phyloP scores from a whole-genome alignment of 2,888 invertebrate species.

The Chymomyza amoena region DNA sequence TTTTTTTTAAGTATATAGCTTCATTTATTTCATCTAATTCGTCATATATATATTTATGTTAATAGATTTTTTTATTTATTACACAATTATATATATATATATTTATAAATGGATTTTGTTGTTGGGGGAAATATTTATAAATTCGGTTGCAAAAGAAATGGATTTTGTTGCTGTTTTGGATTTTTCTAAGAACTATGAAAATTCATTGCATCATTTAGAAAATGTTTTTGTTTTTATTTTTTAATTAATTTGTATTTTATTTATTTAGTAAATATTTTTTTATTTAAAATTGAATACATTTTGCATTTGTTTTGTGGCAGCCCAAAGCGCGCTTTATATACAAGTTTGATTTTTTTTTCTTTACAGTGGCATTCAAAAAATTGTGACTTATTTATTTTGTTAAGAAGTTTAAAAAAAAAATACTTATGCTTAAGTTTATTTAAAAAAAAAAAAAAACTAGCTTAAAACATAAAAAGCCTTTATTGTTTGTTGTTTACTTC shows the following conservation, averaged over 20 bases:
- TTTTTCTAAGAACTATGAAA: background rate
- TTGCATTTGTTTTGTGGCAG: conserved; percentile 1
- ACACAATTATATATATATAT: background rate
- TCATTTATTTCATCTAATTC: conserved; percentile 7
- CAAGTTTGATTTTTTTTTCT: background rate
- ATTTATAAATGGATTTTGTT: background rate
- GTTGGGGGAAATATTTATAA: background rate
- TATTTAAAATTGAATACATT: conserved; percentile 13
- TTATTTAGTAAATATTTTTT: background rate
- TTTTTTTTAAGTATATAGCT: conserved; percentile 2
- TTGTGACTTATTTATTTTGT: background rate
- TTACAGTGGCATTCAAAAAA: conserved; percentile 12
- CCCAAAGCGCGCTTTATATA: conserved; percentile 16
- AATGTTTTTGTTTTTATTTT: conserved; percentile 7
- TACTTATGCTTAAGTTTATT: background rate
- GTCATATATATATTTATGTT: conserved; percentile 3
- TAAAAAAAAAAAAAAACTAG: conserved; percentile 3
- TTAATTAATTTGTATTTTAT: background rate
- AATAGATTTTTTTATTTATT: background rate
- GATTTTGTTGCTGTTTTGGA: background rate
- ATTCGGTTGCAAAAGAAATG: background rate
- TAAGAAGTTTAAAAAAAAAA: background rate
- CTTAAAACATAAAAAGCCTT: conserved; percentile 63
- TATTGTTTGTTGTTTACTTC: conserved; percentile 19
- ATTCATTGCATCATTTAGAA: conserved; percentile 1